A percentile compares a stretch with the other conserved stretches of the same genome.
Evolutionary conservation across 2,113 vertebrate species (phyloP).

Genomic region (Percina caprodes): DNA sequence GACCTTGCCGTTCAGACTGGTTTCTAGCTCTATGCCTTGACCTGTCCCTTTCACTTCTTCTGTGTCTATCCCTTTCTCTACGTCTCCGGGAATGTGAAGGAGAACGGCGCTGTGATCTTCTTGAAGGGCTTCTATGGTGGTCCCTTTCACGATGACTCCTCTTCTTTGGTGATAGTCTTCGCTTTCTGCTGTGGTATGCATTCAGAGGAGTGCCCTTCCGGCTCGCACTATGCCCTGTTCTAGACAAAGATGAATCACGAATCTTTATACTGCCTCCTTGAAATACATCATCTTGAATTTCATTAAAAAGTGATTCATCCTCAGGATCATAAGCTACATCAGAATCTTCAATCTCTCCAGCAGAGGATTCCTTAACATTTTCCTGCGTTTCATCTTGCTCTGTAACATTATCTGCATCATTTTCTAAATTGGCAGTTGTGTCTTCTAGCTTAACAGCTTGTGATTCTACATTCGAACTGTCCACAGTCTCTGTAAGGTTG

Average conservation of each 20-base stretch:
- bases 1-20: conserved; percentile 67
- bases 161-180: conserved; percentile 74
- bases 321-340: conserved; percentile 95
- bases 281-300: conserved; percentile 89
- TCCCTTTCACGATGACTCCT: conserved; percentile 70
- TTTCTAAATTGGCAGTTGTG: conserved; percentile 28
- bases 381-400: conserved; percentile 59
- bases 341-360: conserved; percentile 80
- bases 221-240: conserved; percentile 31
- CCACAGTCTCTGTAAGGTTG: conserved; percentile 33
- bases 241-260: conserved; percentile 56
- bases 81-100: conserved; percentile 71
- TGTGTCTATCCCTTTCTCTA: conserved; percentile 72
- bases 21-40: conserved; percentile 73
- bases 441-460: conserved; percentile 50
- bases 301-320: conserved; percentile 93
- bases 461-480: conserved; percentile 43
- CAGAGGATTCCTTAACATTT: conserved; percentile 65
- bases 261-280: conserved; percentile 74
- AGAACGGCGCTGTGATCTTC: conserved; percentile 65
- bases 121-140: conserved; percentile 71
- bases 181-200: conserved; percentile 66
- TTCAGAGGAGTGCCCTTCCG: conserved; percentile 41
- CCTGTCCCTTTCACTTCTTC: conserved; percentile 73
- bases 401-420: conserved; percentile 36